Evolutionary conservation across 2,113 vertebrate genomes (phyloP).

Genomic region (Panthera tigris): DNA sequence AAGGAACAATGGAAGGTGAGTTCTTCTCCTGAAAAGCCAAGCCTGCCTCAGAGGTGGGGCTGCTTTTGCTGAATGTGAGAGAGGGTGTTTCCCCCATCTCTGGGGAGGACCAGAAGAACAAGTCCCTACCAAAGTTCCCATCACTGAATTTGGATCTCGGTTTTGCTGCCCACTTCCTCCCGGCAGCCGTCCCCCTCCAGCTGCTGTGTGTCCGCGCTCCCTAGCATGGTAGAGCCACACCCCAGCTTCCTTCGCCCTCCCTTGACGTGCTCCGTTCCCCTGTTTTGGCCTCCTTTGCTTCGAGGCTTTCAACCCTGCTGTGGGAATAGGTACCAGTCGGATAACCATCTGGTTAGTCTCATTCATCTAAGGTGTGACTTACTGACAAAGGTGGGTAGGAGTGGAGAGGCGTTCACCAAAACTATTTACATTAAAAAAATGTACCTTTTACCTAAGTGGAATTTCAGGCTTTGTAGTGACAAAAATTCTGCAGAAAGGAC

Average conservation of each 20-base stretch:
- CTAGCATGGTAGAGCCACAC: not conserved
- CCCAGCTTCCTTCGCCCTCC: not conserved
- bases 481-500: not conserved
- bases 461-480: not conserved
- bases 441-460: not conserved
- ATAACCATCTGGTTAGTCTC: not conserved
- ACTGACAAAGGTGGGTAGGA: not conserved
- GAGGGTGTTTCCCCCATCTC: not conserved
- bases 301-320: not conserved
- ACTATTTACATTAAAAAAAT: not conserved
- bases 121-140: not conserved
- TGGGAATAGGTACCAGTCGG: not conserved
- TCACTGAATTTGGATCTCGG: not conserved
- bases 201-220: not conserved
- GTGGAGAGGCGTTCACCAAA: not conserved
- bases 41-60: conserved; percentile 1
- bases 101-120: not conserved
- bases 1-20: not conserved
- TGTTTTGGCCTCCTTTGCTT: not conserved
- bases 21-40: not conserved
- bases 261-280: not conserved
- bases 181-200: fast-evolving
- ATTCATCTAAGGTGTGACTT: not conserved
- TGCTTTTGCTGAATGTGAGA: not conserved
- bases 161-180: not conserved